These are phyloP conservation scores for Drosophila takahashii DNA, from an alignment of 1,140 invertebrate species.

Conservation along the genomic window DNA sequence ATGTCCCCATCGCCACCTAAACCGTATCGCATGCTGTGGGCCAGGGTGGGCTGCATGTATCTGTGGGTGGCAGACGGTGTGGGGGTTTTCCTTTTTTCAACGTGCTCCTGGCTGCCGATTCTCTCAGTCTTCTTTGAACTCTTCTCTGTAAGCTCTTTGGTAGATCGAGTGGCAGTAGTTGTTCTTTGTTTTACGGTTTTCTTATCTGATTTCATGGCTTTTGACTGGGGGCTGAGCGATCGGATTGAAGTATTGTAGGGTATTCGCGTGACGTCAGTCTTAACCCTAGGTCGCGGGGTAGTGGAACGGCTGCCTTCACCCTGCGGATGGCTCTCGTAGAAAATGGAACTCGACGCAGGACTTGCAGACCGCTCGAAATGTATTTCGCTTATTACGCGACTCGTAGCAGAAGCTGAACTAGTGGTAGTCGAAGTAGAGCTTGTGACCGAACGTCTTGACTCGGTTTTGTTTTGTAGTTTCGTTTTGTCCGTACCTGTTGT, in stretches of 20 bases:
- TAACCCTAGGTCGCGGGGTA: slow-evolving; percentile 71
- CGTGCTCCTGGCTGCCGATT: slow-evolving; percentile 31
- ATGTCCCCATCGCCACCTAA: slow-evolving; percentile 51
- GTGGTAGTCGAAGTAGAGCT: slow-evolving; percentile 66
- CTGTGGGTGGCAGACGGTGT: slow-evolving; percentile 61
- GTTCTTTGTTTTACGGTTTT: slow-evolving; percentile 34
- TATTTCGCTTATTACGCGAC: slow-evolving; percentile 70
- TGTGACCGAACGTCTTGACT: slow-evolving; percentile 66
- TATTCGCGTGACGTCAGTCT: slow-evolving; percentile 75
- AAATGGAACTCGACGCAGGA: slow-evolving; percentile 76
- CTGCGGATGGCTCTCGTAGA: slow-evolving; percentile 73
- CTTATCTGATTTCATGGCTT: slow-evolving; percentile 41
- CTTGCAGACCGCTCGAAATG: slow-evolving; percentile 72
- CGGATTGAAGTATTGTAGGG: slow-evolving; percentile 66
- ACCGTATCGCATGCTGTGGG: slow-evolving; percentile 68
- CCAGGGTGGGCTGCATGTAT: slow-evolving; percentile 80
- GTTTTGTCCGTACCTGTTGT: slow-evolving; percentile 11
- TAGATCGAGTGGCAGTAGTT: slow-evolving; percentile 34
- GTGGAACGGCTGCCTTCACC: slow-evolving; percentile 70
- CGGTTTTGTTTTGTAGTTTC: slow-evolving; percentile 42
- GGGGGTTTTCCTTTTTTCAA: slow-evolving; percentile 48
- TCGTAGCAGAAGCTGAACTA: slow-evolving; percentile 62
- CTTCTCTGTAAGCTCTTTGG: slow-evolving; percentile 31
- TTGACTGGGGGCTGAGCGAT: slow-evolving; percentile 58
- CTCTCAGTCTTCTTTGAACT: slow-evolving; percentile 31